Percentiles rank a stretch among this genome's conserved stretches.
Conservation (phyloP, 2,113 vertebrate species). For the Ammodytes dubius region DNA sequence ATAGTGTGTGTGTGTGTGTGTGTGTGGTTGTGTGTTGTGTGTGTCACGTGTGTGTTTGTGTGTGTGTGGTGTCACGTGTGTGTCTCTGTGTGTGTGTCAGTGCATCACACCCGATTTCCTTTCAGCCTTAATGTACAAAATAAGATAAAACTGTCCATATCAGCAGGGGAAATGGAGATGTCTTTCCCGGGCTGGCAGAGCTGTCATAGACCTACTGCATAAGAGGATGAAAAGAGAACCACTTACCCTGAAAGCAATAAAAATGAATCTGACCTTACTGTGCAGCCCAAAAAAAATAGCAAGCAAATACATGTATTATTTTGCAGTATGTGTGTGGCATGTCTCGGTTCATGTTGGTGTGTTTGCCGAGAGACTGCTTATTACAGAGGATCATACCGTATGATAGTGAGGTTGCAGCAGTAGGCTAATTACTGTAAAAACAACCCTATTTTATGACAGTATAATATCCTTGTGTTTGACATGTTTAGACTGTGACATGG, state of each 20-base stretch:
- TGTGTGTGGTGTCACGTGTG: no score
- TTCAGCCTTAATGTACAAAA: slow-evolving; percentile 45
- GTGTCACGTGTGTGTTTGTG: background rate
- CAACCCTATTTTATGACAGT: background rate
- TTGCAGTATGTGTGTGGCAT: background rate
- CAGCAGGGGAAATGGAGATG: slow-evolving; percentile 49
- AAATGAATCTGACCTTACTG: slow-evolving; percentile 63
- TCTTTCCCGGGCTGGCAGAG: slow-evolving; percentile 28
- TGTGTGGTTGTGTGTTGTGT: background rate
- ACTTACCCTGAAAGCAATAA: slow-evolving; percentile 59
- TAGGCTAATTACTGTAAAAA: slow-evolving; percentile 7
- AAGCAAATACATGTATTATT: background rate
- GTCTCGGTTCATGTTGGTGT: background rate
- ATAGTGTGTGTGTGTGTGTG: background rate
- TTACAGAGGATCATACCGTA: slow-evolving; percentile 10
- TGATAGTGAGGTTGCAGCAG: background rate
- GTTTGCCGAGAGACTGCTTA: slow-evolving; percentile 18
- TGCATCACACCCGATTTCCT: slow-evolving; percentile 28
- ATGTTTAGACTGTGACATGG: slow-evolving; percentile 18
- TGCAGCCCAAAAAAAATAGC: slow-evolving; percentile 13
- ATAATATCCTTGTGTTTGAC: background rate
- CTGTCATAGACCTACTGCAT: slow-evolving; percentile 51
- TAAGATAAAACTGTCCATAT: slow-evolving; percentile 63
- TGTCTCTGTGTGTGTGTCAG: background rate
- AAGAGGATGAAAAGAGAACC: slow-evolving; percentile 52